Evolutionary conservation across 2,113 vertebrate species (phyloP), one percentile per base, ranked within the genome.

Genomic region (Lampris incognitus): DNA sequence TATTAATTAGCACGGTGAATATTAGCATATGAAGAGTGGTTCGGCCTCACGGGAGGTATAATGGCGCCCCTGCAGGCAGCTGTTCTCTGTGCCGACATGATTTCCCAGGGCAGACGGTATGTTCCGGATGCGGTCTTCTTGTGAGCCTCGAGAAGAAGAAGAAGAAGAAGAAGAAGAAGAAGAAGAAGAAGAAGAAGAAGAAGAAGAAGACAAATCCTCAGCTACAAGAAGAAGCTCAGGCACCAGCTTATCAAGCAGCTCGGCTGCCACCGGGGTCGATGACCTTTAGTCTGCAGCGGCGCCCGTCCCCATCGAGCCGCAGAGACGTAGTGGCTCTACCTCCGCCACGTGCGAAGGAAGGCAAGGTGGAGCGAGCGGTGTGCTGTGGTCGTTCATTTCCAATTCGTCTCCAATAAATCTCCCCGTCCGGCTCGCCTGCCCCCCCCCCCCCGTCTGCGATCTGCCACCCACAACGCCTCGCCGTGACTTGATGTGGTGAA

Each of bases 211-310:
- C 24, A 24, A 24, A 24, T 48, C 39, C 13, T 46, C 7, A 69
- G 60, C 49, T 69, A 11, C 36, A 59, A 36, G 24, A 24, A 24
- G 24, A 87, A 76, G 58, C 38, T 84, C 70, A 44, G 58, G 68
- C 51, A 63, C 84, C 80, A 63, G n/a, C 65, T 79, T 65, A 79
- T 61, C 5, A 11, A 86, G 79, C 58, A 38, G 79, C 75, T 72
- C 60, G 13, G 49, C 36, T 3, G 10, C 24, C 9, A 46, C 64
- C 24, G 10, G 61, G 50, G 44, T 52, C 52, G 59, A 46, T 61
- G 10, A 71, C 10, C 49, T 58, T 54, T 13, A 54, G 51, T 46
- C 51, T 52, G 9, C 9, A 52, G 51, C 11, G 1, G 11, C 11
- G 9, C 3, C 9, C 11, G 66, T 70, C 66, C 63, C 37, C 37